These are phyloP conservation scores for Xylota segnis DNA, from an alignment of 2,888 invertebrate genomes.

Conservation along the genomic window DNA sequence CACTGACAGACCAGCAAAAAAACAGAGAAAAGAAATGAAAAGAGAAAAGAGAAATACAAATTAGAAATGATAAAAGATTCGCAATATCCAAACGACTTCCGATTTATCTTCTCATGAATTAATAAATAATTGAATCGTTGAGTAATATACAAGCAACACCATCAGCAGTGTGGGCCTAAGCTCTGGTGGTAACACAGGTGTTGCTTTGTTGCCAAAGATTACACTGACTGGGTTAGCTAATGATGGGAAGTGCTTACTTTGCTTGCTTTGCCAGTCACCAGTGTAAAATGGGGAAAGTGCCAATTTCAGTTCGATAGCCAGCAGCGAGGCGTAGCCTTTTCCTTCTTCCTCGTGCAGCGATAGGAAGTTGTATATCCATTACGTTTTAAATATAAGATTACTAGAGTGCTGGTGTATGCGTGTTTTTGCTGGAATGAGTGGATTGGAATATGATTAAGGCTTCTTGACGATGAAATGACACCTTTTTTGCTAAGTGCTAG, in stretches of 20 bases:
- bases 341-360: slow-evolving; percentile 47
- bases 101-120: slow-evolving; percentile 62
- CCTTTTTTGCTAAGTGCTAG: not conserved
- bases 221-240: slow-evolving; percentile 46
- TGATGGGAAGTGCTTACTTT: slow-evolving; percentile 63
- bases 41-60: slow-evolving; percentile 33
- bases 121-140: slow-evolving; percentile 59
- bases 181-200: slow-evolving; percentile 45
- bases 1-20: not conserved
- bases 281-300: slow-evolving; percentile 67
- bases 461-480: slow-evolving; percentile 19
- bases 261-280: not conserved
- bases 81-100: slow-evolving; percentile 44
- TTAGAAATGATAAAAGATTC: slow-evolving; percentile 46
- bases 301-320: slow-evolving; percentile 66
- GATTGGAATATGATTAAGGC: slow-evolving; percentile 47
- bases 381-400: slow-evolving; percentile 69
- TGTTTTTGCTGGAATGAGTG: not conserved
- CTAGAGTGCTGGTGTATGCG: slow-evolving; percentile 14
- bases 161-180: not conserved
- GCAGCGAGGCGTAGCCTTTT: slow-evolving; percentile 61
- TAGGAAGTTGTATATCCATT: slow-evolving; percentile 74
- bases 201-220: slow-evolving; percentile 45
- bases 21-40: slow-evolving; percentile 1
- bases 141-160: slow-evolving; percentile 25